phyloP scores from a whole-genome alignment of 2,113 vertebrate genomes.

The Cisticola juncidis region DNA sequence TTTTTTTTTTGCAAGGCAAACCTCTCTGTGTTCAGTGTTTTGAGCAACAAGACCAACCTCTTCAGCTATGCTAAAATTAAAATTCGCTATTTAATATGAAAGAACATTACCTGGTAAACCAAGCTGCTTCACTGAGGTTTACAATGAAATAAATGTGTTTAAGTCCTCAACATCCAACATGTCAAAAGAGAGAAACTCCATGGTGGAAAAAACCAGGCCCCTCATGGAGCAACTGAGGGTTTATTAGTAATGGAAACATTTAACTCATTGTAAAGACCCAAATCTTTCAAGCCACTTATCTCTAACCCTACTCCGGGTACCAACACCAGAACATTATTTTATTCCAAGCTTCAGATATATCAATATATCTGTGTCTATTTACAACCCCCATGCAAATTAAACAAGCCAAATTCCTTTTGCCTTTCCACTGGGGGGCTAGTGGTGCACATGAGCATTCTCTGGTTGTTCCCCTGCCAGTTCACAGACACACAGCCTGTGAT shows the following conservation, averaged over 20 bases:
- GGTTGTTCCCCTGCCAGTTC: rapidly evolving
- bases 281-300: background rate
- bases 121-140: background rate
- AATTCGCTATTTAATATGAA: background rate
- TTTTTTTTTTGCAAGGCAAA: background rate
- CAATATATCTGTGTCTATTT: background rate
- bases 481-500: rapidly evolving
- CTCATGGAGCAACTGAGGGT: background rate
- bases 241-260: background rate
- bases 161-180: background rate
- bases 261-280: background rate
- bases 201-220: background rate
- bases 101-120: background rate
- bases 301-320: background rate
- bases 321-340: background rate
- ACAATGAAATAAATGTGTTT: background rate
- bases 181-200: background rate
- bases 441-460: background rate
- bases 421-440: too few species aligned
- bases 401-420: background rate
- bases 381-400: background rate
- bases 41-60: background rate
- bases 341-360: background rate
- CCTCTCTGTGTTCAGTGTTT: background rate
- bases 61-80: background rate